Evolutionary conservation across 2,888 invertebrate genomes (phyloP).

Genomic region (Strigamia maritima): DNA sequence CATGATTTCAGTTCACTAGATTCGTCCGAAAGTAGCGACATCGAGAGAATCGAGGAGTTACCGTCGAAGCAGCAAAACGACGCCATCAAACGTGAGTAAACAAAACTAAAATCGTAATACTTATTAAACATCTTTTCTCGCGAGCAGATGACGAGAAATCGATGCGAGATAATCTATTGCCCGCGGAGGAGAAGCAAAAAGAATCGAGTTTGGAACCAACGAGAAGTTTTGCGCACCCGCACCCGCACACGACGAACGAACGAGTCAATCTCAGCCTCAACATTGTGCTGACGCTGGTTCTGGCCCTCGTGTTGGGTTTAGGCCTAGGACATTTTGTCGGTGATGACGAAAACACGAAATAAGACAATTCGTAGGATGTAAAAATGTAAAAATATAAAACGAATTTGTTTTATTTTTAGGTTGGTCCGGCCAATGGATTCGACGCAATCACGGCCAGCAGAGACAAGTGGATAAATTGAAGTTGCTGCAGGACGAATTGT

Average conservation of each 20-base stretch:
- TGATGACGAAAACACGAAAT: too few relatives aligned
- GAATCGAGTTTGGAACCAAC: neutral
- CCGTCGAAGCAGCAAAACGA: too few relatives aligned
- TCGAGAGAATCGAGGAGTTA: neutral
- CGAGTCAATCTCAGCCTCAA: constrained; percentile 43
- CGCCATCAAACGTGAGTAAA: too few relatives aligned
- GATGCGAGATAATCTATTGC: neutral
- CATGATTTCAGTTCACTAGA: neutral
- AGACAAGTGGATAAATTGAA: constrained; percentile 43
- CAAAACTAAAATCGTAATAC: too few relatives aligned
- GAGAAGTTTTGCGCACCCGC: too few relatives aligned
- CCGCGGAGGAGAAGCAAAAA: neutral
- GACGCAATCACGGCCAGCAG: constrained; percentile 39
- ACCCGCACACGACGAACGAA: constrained; percentile 43
- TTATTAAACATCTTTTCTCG: too few relatives aligned
- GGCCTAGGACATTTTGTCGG: constrained; percentile 44
- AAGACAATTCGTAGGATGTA: too few relatives aligned
- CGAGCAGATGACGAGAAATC: too few relatives aligned
- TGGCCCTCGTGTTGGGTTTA: constrained; percentile 43
- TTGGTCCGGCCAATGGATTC: constrained; percentile 43
- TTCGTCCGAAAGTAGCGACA: neutral
- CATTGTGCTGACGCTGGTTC: constrained; percentile 41
- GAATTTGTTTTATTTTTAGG: constrained; percentile 39
- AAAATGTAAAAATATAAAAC: too few relatives aligned
- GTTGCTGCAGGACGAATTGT: constrained; percentile 43